phyloP scores from a whole-genome alignment of 1,140 invertebrate species.

The Leptinotarsa texana region DNA sequence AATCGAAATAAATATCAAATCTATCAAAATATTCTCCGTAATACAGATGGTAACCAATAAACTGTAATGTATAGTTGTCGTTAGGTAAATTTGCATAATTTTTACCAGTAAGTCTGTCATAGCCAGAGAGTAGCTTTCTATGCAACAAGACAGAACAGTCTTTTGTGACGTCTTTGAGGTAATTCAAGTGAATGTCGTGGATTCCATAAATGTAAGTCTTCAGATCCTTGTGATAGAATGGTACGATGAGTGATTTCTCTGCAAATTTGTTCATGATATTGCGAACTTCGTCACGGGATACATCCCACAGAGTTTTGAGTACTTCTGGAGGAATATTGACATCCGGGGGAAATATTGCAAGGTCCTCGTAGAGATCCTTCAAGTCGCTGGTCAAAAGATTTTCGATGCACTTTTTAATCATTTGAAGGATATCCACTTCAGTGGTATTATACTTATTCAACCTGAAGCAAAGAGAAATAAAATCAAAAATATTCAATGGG shows the following conservation, averaged over 20 bases:
- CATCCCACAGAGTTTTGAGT: slow-evolving; percentile 50
- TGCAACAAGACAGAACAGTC: slow-evolving; percentile 44
- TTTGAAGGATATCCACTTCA: slow-evolving; percentile 13
- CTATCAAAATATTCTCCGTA: slow-evolving; percentile 44
- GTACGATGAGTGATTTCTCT: slow-evolving; percentile 53
- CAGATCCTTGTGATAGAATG: slow-evolving; percentile 46
- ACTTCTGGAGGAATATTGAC: slow-evolving; percentile 53
- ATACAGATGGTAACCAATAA: slow-evolving; percentile 56
- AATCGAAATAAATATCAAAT: slow-evolving; percentile 53
- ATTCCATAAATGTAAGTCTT: slow-evolving; percentile 53
- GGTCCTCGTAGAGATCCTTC: slow-evolving; percentile 47
- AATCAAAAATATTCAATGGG: neutral
- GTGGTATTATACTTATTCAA: slow-evolving; percentile 17
- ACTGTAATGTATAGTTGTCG: slow-evolving; percentile 56
- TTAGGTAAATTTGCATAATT: slow-evolving; percentile 46
- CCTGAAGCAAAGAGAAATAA: neutral
- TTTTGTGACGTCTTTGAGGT: slow-evolving; percentile 27
- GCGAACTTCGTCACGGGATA: slow-evolving; percentile 45
- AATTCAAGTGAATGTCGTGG: slow-evolving; percentile 41
- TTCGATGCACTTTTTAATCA: slow-evolving; percentile 26
- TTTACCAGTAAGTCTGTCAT: slow-evolving; percentile 43
- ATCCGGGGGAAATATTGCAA: slow-evolving; percentile 54
- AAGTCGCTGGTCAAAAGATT: slow-evolving; percentile 42
- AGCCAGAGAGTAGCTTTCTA: slow-evolving; percentile 46
- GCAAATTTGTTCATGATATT: slow-evolving; percentile 53